phyloP scores from a whole-genome alignment of 1,140 invertebrate genomes.

The Drosophila pectinifera region DNA sequence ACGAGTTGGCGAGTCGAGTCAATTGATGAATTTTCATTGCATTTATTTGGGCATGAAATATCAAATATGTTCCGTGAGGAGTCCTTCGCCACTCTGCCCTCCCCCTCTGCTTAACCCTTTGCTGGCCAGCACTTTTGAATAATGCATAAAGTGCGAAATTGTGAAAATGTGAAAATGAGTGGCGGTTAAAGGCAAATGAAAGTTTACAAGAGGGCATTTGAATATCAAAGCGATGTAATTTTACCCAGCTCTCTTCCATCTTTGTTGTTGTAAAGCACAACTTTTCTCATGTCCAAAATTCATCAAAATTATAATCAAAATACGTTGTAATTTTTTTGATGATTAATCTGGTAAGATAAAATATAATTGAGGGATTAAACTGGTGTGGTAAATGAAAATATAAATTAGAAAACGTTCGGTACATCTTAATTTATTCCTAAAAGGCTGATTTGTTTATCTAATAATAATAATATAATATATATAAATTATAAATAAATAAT shows the following conservation, averaged over 20 bases:
- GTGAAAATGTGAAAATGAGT: conserved; percentile 61
- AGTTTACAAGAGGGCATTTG: conserved; percentile 69
- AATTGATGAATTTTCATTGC: conserved; percentile 83
- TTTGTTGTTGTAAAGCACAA: conserved; percentile 1
- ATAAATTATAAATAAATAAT: too few species aligned
- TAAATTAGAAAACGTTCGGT: not conserved
- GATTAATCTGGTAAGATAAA: conserved; percentile 9
- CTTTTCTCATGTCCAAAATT: conserved; percentile 41
- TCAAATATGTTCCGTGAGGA: conserved; percentile 56
- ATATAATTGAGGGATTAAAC: not conserved
- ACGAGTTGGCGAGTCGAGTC: conserved; percentile 60
- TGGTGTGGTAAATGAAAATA: not conserved
- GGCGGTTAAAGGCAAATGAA: conserved; percentile 56
- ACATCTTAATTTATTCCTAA: not conserved
- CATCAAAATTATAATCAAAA: conserved; percentile 69
- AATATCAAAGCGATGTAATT: conserved; percentile 77
- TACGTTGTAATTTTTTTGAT: conserved; percentile 13
- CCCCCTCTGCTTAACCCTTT: conserved; percentile 58
- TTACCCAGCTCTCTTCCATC: conserved; percentile 14
- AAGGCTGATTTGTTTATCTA: not conserved
- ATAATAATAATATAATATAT: not conserved
- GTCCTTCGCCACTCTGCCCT: not conserved
- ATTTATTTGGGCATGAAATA: conserved; percentile 81
- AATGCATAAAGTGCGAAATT: conserved; percentile 75
- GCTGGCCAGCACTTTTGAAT: conserved; percentile 71